A percentile compares a stretch with the other conserved stretches of the same genome.
Evolutionary conservation across 2,113 vertebrate species (phyloP).

Genomic region (Orcinus orca): DNA sequence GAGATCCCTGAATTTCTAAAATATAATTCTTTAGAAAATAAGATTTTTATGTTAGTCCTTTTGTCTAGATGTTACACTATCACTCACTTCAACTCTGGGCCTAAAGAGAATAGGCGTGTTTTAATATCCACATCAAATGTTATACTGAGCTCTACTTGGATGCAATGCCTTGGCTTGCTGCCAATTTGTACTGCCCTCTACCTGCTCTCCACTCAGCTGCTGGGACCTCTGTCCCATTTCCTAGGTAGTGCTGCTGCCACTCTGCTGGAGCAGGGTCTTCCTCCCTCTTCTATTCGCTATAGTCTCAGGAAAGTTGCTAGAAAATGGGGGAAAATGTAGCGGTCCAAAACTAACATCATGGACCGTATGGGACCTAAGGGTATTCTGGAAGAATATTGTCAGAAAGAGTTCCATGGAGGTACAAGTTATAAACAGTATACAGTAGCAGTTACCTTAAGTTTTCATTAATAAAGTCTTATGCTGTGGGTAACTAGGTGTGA

Average conservation of each 20-base stretch:
- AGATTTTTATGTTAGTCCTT: conserved; percentile 28
- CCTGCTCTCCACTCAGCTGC: neutral
- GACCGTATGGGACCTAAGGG: neutral
- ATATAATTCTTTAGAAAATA: conserved; percentile 33
- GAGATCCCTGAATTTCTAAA: conserved; percentile 25
- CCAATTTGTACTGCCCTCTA: neutral
- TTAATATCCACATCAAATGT: neutral
- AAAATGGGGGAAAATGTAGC: neutral
- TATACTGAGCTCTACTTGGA: neutral
- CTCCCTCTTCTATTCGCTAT: neutral
- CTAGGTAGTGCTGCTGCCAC: neutral
- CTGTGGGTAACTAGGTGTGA: neutral
- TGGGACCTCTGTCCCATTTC: neutral
- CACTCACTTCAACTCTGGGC: neutral
- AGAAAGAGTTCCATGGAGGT: neutral
- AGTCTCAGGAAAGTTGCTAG: conserved; percentile 10
- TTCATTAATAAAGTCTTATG: conserved; percentile 34
- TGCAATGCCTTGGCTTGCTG: neutral
- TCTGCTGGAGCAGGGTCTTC: neutral
- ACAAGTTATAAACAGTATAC: neutral
- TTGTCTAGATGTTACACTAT: neutral
- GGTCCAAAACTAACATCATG: neutral
- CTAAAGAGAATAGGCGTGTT: neutral
- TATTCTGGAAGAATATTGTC: conserved; percentile 1
- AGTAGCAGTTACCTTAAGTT: neutral